Base-by-base conservation (phyloP, 2,113 vertebrate species). In the Cyprinus carpio region DNA sequence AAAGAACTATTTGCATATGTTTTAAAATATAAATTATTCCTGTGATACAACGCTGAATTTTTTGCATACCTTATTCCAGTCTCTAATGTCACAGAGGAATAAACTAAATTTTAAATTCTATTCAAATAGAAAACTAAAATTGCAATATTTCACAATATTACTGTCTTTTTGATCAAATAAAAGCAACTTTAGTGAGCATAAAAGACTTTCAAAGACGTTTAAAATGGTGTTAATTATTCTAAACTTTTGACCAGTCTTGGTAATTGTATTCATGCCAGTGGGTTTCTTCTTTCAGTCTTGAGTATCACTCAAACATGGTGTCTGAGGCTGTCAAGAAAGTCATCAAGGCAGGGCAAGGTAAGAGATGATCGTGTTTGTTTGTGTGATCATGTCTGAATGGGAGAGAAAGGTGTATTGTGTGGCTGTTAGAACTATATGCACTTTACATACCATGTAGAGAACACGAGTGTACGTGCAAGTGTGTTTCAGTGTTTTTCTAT, bases 271-370 rank as follows among this genome's bases (percentile, higher is more conserved):
- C 1, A 40, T 74, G n/a, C 40, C 2, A 43, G 18, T 78, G 20
- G 23, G 9, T 43, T 67, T 31, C 92, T 64, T 91, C 16, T 90
- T 93, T n/a, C 94, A 99, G 98, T 88, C 89, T 99, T 69, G 97
- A 98, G 46, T 95, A 95, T 71, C 98, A 99, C 91, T 96, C 98
- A 88, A 94, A 93, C 27, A 91, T 98, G 95, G 94, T 99, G 40
- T 93, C 96, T 0, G 97, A 99, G 0, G 97, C 97, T 0, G 97
- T 99, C 90, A 98, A 95, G 94, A 97, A 93, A 89, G 98, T 99
- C 92, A 98, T 99, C 90, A 98, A 98, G 89, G 89, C 95, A 96
- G 0, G 98, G 97, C 40, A 99, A 98, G 94, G 98, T 99, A 92
- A 91, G 90, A 75, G 29, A 20, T 84, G 4, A 62, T 29, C 25